Evolutionary conservation across 2,888 invertebrate genomes (phyloP).

Genomic region (Phania funesta): DNA sequence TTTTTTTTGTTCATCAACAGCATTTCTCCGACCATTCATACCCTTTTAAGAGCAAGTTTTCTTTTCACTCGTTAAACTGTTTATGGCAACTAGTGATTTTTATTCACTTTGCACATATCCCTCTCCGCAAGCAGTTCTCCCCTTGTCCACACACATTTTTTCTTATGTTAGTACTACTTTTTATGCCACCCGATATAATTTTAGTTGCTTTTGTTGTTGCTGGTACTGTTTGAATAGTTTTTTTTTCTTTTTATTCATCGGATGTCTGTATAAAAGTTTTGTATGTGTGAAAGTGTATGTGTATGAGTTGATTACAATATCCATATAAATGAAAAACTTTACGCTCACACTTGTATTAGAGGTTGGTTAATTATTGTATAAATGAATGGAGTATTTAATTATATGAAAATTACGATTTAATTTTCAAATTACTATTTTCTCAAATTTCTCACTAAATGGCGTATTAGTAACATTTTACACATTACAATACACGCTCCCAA

Average conservation of each 20-base stretch:
- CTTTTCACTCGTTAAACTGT: constrained; percentile 64
- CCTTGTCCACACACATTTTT: too few relatives aligned
- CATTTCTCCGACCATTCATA: constrained; percentile 24
- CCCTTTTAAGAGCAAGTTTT: constrained; percentile 52
- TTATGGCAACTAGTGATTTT: constrained; percentile 59
- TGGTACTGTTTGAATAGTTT: constrained; percentile 25
- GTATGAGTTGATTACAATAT: neutral
- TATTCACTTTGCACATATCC: constrained; percentile 18
- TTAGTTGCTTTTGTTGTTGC: neutral
- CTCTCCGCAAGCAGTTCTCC: too few relatives aligned
- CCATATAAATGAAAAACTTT: constrained; percentile 39
- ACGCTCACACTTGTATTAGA: constrained; percentile 28
- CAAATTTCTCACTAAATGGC: constrained; percentile 48
- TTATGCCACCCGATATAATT: constrained; percentile 5
- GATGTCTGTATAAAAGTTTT: neutral
- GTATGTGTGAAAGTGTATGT: neutral
- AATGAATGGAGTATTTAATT: constrained; percentile 51
- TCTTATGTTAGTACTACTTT: too few relatives aligned
- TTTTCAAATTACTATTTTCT: constrained; percentile 58
- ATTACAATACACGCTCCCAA: constrained; percentile 10
- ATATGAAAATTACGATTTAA: constrained; percentile 60
- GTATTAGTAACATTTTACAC: constrained; percentile 20
- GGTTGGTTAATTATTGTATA: constrained; percentile 54
- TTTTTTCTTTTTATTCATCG: constrained; percentile 33
- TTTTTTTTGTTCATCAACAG: neutral